Evolutionary conservation across 2,888 invertebrate genomes (phyloP), one percentile per base, ranked within the genome.

Genomic region (Napeogenes sylphis): DNA sequence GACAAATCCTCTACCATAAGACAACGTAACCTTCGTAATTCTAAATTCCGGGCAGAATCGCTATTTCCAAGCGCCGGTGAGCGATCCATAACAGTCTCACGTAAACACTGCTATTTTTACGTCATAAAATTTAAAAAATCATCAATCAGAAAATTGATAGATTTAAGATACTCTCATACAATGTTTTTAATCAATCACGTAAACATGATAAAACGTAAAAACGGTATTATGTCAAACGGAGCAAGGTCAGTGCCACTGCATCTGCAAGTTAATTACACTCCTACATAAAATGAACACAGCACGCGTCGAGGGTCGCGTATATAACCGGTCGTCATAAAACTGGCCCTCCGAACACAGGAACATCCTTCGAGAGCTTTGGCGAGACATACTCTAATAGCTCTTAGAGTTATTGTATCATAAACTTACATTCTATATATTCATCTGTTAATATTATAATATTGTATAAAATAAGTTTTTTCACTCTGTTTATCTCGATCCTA

Each of bases 41-140:
- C 74, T 77, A 76, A 70, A 78, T 84, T 84, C 87, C 87, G 84
- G 87, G 83, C 83, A 59, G 76, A 73, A 71, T 80, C 79, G 80
- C 80, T 84, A 82, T 80, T 79, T 75, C 85, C 77, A 83, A 72
- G 81, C 75, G 75, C 75, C 72, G 73, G 70, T 70, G 70, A 74
- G 71, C 70, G 73, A 72, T 70, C 74, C 71, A 68, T 74, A 73
- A 73, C 75, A 21, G 21, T 21, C 21, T 21, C 21, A 21, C 21
- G 21, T 21, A 21, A 74, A 73, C 68, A 72, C 66, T 62, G 58
- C 63, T 66, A 75, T 76, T 75, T 77, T 76, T 76, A 78, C 77
- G 77, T 73, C 70, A 21, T 21, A 21, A 21, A 21, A 21, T 21
- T 1, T 1, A 21, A 21, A 21, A 21, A 21, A 21, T 21, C 21